Percentiles rank a stretch among this genome's conserved stretches.
Conservation (phyloP, 2,888 invertebrate species). For the Pollenia labialis region DNA sequence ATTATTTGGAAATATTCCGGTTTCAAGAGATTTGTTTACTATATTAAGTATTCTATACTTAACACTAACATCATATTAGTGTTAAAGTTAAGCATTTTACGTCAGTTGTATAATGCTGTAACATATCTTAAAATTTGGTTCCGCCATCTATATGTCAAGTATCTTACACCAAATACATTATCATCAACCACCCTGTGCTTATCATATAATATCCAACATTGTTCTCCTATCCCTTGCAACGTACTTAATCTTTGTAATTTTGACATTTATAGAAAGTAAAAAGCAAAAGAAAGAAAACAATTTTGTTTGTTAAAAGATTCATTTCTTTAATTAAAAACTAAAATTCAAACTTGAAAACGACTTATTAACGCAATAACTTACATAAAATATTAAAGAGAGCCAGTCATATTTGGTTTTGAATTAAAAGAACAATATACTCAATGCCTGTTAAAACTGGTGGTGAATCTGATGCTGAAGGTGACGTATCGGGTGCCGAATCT, state of each 20-base stretch:
- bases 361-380: not conserved
- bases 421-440: conserved; percentile 20
- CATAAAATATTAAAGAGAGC: not conserved
- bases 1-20: no score
- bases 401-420: not conserved
- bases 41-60: no score
- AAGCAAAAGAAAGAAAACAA: conserved; percentile 12
- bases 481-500: conserved; percentile 89
- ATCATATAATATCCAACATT: not conserved
- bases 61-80: no score
- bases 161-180: not conserved
- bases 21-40: no score
- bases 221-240: not conserved
- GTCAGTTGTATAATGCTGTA: no score
- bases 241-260: not conserved
- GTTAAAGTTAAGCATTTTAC: no score
- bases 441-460: conserved; percentile 90
- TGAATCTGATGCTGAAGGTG: conserved; percentile 85
- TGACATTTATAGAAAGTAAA: conserved; percentile 50
- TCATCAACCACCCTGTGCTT: conserved; percentile 18
- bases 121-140: no score
- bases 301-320: conserved; percentile 32
- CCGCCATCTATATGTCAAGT: conserved; percentile 22
- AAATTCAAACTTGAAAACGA: not conserved
- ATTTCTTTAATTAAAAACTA: conserved; percentile 13